phyloP scores from a whole-genome alignment of 2,888 invertebrate species.

The Craniophora ligustri region DNA sequence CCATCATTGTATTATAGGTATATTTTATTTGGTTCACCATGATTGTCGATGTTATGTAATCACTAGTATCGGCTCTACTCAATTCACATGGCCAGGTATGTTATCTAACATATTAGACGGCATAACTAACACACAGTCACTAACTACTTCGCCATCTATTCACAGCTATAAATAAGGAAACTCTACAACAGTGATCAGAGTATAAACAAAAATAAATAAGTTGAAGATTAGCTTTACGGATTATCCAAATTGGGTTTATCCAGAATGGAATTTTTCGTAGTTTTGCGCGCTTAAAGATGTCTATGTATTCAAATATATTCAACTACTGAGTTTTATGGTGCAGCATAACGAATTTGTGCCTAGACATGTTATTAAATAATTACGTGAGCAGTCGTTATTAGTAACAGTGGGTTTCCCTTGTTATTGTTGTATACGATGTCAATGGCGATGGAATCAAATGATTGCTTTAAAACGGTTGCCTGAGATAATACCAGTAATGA shows the following conservation, averaged over 20 bases:
- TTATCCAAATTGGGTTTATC: neutral
- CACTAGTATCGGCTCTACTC: neutral
- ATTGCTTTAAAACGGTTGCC: constrained; percentile 7
- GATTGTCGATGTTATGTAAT: neutral
- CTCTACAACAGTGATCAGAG: neutral
- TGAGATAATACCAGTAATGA: too few species aligned
- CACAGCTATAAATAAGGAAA: constrained; percentile 20
- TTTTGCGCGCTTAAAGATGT: neutral
- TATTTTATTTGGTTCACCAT: too few species aligned
- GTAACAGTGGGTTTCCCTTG: constrained; percentile 33
- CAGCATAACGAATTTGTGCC: neutral
- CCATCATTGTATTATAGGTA: too few species aligned
- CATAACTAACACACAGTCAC: neutral
- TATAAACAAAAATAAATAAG: neutral
- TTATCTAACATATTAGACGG: neutral
- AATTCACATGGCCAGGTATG: neutral
- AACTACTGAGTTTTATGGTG: neutral
- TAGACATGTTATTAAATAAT: neutral
- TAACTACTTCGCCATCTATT: neutral
- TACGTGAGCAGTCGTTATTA: constrained; percentile 32
- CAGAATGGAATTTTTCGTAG: neutral
- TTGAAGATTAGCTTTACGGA: neutral
- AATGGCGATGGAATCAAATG: constrained; percentile 1
- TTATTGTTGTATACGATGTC: constrained; percentile 30
- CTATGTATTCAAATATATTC: neutral